Evolutionary conservation across 2,888 invertebrate genomes (phyloP).

Genomic region (Philhelius pedissequus): DNA sequence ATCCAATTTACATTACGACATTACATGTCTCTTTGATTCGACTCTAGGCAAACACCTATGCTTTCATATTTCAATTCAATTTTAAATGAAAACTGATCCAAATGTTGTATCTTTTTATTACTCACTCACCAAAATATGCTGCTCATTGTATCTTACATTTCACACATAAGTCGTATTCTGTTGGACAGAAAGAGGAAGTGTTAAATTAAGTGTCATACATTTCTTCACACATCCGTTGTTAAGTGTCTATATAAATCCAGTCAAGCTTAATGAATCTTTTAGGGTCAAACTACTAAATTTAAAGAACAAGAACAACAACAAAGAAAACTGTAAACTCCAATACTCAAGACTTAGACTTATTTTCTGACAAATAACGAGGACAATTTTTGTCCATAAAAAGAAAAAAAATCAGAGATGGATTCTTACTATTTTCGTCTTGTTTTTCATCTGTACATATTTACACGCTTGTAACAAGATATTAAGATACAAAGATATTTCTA

Average conservation of each 20-base stretch:
- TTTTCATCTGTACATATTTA: slow-evolving; percentile 5
- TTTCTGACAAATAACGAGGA: neutral
- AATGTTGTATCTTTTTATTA: neutral
- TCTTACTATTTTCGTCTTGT: neutral
- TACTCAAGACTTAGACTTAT: neutral
- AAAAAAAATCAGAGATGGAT: slow-evolving; percentile 9
- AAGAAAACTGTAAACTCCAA: neutral
- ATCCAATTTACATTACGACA: no score
- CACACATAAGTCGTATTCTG: neutral
- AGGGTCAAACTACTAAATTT: slow-evolving; percentile 36
- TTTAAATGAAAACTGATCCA: neutral
- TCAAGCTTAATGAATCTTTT: slow-evolving; percentile 29
- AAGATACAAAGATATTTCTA: slow-evolving; percentile 47
- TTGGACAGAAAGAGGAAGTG: neutral
- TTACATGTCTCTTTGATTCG: no score
- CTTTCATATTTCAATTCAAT: no score
- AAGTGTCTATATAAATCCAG: slow-evolving; percentile 9
- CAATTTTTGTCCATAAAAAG: neutral
- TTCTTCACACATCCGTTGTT: neutral
- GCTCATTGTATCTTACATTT: neutral
- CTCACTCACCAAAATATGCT: neutral
- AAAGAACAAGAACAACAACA: neutral
- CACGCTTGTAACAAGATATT: slow-evolving; percentile 46
- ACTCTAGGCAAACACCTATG: no score
- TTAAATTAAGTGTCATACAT: slow-evolving; percentile 24